Base-by-base conservation (phyloP, 53 echinoderm and acorn worm species). In the Astropecten irregularis region DNA sequence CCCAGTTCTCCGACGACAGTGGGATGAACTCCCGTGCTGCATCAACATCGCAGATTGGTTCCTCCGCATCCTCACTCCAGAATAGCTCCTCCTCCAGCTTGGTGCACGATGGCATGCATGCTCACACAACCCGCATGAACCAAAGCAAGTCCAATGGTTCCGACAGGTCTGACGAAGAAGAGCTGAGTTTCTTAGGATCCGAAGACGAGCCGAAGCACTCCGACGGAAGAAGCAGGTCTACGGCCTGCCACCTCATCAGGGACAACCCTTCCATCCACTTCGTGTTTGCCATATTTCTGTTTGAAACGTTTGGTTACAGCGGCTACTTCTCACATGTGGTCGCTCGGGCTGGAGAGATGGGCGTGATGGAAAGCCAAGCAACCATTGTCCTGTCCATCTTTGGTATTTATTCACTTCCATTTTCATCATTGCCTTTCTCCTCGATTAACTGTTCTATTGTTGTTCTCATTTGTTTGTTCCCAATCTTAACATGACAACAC, bases 261-360 rank as follows among this genome's bases (percentile, higher is more conserved):
- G 29, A 68, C 39, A 7, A 68, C 19, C 46, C 79, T 9, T 47
- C 74, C 23, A 3, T 79, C 10, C 16, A 37, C 30, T 48, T 79
- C 62, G 27, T 79, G n/a, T 79, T 60, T 21, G 30, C 40, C 3
- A 42, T 79, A 28, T 79, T 79, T 9, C 13, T 79, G n/a, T 79
- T 79, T 7, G 79, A 79, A 21, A 79, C 79, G 31, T 79, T 79
- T 62, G 79, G 79, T 30, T 79, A 79, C 40, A 62, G 79, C 10
- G 79, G 79, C 3, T 79, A 61, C 79, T 79, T 79, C 79, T 60
- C 79, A 6, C 79, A 79, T 19, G 48, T 79, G 20, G 61, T 79
- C 3, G 79, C 79, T 19, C 42, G 27, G 33, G 79, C 46, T 4
- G 33, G 47, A 4, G 79, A 79, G 63, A 48, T 40, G 21, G 49